A percentile compares a stretch with the other conserved stretches of the same genome.
phyloP scores from a whole-genome alignment of 2,113 vertebrate genomes.

The Nymphicus hollandicus region DNA sequence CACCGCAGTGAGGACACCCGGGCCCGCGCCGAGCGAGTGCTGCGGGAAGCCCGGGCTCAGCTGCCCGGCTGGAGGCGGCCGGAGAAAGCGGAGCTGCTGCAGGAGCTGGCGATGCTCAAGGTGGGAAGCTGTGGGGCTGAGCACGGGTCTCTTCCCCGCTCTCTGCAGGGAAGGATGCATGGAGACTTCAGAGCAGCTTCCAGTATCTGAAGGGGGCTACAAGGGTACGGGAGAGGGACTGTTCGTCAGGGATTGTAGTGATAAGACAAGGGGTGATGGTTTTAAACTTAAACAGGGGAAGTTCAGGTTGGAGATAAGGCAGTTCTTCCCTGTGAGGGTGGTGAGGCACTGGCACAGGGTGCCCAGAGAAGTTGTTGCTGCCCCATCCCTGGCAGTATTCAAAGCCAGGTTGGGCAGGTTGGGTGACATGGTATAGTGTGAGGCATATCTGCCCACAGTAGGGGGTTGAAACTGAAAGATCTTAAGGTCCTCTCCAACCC shows the following conservation, averaged over 20 bases:
- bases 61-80: conserved; percentile 63
- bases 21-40: conserved; percentile 4
- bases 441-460: not conserved
- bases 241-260: not conserved
- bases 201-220: not conserved
- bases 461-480: not conserved
- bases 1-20: not conserved
- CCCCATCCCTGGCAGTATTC: not conserved
- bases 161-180: not conserved
- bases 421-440: not conserved
- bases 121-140: conserved; percentile 8
- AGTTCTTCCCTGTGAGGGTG: not conserved
- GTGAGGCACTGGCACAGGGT: not conserved
- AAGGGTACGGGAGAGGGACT: not conserved
- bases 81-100: conserved; percentile 78
- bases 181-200: not conserved
- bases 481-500: not conserved
- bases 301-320: not conserved
- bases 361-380: not conserved
- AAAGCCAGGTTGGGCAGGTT: not conserved
- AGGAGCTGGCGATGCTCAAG: conserved; percentile 78
- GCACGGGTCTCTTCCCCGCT: accelerated
- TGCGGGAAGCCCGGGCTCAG: conserved; percentile 26
- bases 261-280: not conserved
- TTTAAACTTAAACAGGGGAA: not conserved